These are phyloP conservation scores for Halocynthia aurantium DNA, from an alignment of 23 tunicate species.

Conservation along the genomic window DNA sequence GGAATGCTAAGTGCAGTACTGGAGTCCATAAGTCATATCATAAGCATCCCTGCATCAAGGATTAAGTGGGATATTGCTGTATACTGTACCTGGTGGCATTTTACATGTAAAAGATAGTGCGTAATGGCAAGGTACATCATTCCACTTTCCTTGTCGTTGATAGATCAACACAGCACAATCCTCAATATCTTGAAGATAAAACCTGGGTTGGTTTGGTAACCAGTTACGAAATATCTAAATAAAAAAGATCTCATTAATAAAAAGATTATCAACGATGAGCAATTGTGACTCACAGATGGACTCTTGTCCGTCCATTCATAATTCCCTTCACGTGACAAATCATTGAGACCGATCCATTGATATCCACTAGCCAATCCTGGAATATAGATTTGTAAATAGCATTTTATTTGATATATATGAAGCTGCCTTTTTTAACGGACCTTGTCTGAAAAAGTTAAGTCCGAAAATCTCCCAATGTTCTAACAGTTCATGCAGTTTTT, in stretches of 20 bases:
- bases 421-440: background rate
- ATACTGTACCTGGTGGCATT: slow-evolving; percentile 29
- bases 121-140: slow-evolving; percentile 45
- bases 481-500: no score
- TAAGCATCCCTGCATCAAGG: no score
- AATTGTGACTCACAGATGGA: slow-evolving; percentile 16
- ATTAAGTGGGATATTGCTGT: no score
- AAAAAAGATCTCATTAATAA: no score
- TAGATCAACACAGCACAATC: slow-evolving; percentile 44
- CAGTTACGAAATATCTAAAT: slow-evolving; percentile 15
- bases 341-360: slow-evolving; percentile 63
- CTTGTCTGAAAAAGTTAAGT: no score
- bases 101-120: slow-evolving; percentile 36
- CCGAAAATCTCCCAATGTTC: no score
- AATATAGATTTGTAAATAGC: background rate
- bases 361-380: slow-evolving; percentile 24
- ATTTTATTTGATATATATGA: background rate
- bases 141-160: slow-evolving; percentile 36
- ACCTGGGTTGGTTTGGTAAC: slow-evolving; percentile 24
- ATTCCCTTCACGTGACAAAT: slow-evolving; percentile 25
- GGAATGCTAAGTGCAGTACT: no score
- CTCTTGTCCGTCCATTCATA: slow-evolving; percentile 36
- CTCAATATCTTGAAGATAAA: slow-evolving; percentile 9
- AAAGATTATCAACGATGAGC: no score
- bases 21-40: no score